Percentiles rank a stretch among this genome's conserved stretches.
Evolutionary conservation across 2,888 invertebrate species (phyloP).

Genomic region (Dioctria linearis): DNA sequence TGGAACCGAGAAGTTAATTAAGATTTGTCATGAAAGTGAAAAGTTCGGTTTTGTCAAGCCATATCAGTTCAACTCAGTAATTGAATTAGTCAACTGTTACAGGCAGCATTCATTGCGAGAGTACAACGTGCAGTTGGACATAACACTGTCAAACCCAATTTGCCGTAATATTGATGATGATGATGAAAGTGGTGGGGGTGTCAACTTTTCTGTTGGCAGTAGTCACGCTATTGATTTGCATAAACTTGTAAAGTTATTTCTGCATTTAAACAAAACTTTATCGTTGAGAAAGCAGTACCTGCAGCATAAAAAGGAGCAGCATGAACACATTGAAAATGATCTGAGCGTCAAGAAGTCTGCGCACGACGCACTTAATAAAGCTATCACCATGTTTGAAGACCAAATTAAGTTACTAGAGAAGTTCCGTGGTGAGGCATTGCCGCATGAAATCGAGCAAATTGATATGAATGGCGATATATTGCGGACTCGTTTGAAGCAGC

Average conservation of each 20-base stretch:
- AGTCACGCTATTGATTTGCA: constrained; percentile 73
- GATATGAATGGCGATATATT: constrained; percentile 85
- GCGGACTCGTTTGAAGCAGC: constrained; percentile 79
- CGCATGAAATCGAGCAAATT: constrained; percentile 86
- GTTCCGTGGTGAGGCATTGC: constrained; percentile 84
- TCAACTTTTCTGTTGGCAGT: background rate
- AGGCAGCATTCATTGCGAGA: constrained; percentile 88
- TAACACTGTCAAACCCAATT: constrained; percentile 90
- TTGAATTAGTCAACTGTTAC: constrained; percentile 92
- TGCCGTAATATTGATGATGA: constrained; percentile 78
- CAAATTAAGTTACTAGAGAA: constrained; percentile 88
- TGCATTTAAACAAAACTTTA: constrained; percentile 81
- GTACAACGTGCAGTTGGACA: constrained; percentile 94
- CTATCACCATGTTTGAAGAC: constrained; percentile 90
- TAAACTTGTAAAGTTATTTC: constrained; percentile 81
- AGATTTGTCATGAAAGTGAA: constrained; percentile 92
- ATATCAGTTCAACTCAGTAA: constrained; percentile 85
- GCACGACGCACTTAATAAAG: constrained; percentile 89
- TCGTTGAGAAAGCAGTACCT: constrained; percentile 81
- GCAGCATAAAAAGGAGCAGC: constrained; percentile 83
- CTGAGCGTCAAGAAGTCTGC: constrained; percentile 88
- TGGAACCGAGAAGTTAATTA: constrained; percentile 95
- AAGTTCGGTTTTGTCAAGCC: constrained; percentile 95
- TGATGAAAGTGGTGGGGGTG: constrained; percentile 64
- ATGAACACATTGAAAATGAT: constrained; percentile 83